A percentile compares a stretch with the other conserved stretches of the same genome.
Conservation (phyloP, 2,797 vertebrate species). For the Phyllotis vaccarum region DNA sequence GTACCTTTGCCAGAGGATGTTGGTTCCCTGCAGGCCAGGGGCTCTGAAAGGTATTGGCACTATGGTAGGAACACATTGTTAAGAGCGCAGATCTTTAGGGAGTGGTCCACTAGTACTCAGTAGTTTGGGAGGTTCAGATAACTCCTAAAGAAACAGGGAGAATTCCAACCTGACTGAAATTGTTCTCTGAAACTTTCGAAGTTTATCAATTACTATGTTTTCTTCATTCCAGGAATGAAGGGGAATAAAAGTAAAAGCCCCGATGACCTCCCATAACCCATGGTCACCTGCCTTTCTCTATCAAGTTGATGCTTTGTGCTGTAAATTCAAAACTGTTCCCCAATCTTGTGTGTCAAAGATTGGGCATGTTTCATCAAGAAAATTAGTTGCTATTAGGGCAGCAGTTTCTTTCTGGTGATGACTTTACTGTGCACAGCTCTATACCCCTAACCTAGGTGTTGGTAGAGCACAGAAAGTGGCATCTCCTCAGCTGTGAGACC, state of each 20-base stretch:
- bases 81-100: not conserved
- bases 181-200: slow-evolving; percentile 2
- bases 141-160: not conserved
- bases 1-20: not conserved
- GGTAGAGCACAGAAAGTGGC: not conserved
- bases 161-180: slow-evolving; percentile 6
- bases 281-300: not conserved
- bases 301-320: not conserved
- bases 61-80: not conserved
- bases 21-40: not conserved
- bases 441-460: not conserved
- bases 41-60: not conserved
- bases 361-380: not conserved
- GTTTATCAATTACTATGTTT: not conserved
- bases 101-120: not conserved
- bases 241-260: not conserved
- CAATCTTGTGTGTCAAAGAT: not conserved
- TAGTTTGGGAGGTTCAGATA: not conserved
- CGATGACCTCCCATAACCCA: not conserved
- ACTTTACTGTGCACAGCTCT: not conserved
- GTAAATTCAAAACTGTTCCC: not conserved
- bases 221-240: slow-evolving; percentile 25
- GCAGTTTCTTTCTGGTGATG: not conserved
- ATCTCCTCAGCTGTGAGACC: not conserved
- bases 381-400: not conserved